A percentile compares a stretch with the other conserved stretches of the same genome.
Conservation (phyloP, 2,888 invertebrate genomes). For the Lasioglossum leucozonium region DNA sequence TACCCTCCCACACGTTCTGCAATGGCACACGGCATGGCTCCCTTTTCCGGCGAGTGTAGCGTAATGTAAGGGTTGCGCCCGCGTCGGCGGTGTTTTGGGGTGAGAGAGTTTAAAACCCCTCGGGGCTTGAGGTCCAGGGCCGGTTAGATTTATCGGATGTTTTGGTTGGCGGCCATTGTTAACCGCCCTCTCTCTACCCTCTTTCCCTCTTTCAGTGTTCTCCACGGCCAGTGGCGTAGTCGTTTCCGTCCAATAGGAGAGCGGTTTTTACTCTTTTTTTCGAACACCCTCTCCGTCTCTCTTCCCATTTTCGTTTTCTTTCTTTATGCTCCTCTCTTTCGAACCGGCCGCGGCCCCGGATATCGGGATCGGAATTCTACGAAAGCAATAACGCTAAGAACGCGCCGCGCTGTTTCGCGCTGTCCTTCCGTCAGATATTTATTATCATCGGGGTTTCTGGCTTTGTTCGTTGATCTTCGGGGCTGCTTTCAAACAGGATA, state of each 20-base stretch:
- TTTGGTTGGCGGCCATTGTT: conserved; percentile 85
- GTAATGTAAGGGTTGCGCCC: conserved; percentile 84
- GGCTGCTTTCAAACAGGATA: conserved; percentile 4
- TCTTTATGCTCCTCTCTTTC: conserved; percentile 13
- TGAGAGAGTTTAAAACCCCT: conserved; percentile 83
- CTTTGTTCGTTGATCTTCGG: neutral
- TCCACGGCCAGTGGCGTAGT: conserved; percentile 71
- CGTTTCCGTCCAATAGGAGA: conserved; percentile 59
- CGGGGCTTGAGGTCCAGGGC: conserved; percentile 83
- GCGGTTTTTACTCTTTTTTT: conserved; percentile 56
- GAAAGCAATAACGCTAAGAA: conserved; percentile 51
- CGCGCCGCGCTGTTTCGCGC: conserved; percentile 34
- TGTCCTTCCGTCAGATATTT: neutral
- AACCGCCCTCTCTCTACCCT: conserved; percentile 75
- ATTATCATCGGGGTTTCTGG: neutral
- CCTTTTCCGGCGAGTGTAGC: conserved; percentile 77
- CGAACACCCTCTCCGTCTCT: neutral
- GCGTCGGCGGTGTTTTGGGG: conserved; percentile 74
- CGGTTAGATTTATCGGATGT: conserved; percentile 85
- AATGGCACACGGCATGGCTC: conserved; percentile 73
- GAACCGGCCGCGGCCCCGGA: conserved; percentile 25
- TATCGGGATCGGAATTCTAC: conserved; percentile 40
- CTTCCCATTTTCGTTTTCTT: neutral
- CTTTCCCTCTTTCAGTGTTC: conserved; percentile 68
- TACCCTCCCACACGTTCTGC: conserved; percentile 37